Percentiles rank a stretch among this genome's conserved stretches.
These are phyloP conservation scores for Nebria brevicollis DNA, from an alignment of 2,888 invertebrate species.

Conservation along the genomic window DNA sequence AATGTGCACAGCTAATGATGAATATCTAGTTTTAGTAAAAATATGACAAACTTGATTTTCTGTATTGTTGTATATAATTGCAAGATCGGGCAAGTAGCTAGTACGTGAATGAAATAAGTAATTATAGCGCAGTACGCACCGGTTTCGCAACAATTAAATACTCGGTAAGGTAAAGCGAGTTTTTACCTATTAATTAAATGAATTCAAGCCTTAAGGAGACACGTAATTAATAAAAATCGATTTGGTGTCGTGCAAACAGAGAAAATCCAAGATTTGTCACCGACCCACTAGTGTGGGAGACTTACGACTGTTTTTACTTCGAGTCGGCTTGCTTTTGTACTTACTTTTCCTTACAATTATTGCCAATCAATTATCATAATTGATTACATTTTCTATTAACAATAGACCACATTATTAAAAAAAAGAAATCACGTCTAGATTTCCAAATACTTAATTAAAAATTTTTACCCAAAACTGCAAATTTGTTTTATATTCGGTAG, in stretches of 20 bases:
- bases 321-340: too few relatives aligned
- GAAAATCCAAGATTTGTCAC: neutral
- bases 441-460: too few relatives aligned
- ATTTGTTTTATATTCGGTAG: too few relatives aligned
- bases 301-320: neutral
- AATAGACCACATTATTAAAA: too few relatives aligned
- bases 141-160: conserved; percentile 11
- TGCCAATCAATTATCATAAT: too few relatives aligned
- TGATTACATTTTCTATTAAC: too few relatives aligned
- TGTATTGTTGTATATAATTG: neutral
- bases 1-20: too few relatives aligned
- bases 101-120: conserved; percentile 13
- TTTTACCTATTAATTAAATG: conserved; percentile 5
- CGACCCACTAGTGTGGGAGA: neutral
- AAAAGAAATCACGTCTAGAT: too few relatives aligned
- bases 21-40: too few relatives aligned
- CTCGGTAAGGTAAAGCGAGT: conserved; percentile 6
- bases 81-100: neutral
- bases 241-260: neutral
- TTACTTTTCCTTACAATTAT: too few relatives aligned
- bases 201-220: conserved; percentile 9
- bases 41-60: too few relatives aligned
- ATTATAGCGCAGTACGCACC: neutral
- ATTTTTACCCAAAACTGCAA: too few relatives aligned
- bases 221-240: conserved; percentile 11